Conservation (phyloP, 2,888 invertebrate species). For the Teleiodes luculella region DNA sequence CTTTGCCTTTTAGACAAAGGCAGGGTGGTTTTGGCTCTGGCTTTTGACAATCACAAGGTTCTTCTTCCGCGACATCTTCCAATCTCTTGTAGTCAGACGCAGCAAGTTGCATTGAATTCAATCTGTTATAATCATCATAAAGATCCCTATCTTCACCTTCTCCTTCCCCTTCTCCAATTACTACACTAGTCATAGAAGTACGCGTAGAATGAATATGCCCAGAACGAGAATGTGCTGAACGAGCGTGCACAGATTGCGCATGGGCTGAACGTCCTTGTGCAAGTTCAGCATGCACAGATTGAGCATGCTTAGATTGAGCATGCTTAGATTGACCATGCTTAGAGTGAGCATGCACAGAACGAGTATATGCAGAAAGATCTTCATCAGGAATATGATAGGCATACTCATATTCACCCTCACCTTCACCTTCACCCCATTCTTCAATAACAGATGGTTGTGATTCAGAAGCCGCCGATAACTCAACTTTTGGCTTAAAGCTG, state of each 20-base stretch:
- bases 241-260: too few species aligned
- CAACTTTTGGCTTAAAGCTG: slow-evolving; percentile 11
- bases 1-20: slow-evolving; percentile 46
- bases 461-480: background rate
- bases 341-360: too few species aligned
- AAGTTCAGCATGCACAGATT: too few species aligned
- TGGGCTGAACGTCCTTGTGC: too few species aligned
- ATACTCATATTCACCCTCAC: background rate
- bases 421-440: background rate
- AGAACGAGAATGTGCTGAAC: too few species aligned
- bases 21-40: slow-evolving; percentile 40
- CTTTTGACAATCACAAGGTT: slow-evolving; percentile 56
- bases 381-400: too few species aligned
- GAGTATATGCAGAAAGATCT: background rate
- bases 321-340: too few species aligned
- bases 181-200: background rate
- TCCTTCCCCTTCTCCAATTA: background rate
- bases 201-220: too few species aligned
- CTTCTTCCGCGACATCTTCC: slow-evolving; percentile 23
- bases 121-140: background rate
- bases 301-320: too few species aligned
- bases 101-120: background rate
- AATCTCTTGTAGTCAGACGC: background rate
- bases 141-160: background rate
- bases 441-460: background rate